Percentiles rank a stretch among this genome's conserved stretches.
Conservation (phyloP, 2,888 invertebrate species). For the Chesias legatella region DNA sequence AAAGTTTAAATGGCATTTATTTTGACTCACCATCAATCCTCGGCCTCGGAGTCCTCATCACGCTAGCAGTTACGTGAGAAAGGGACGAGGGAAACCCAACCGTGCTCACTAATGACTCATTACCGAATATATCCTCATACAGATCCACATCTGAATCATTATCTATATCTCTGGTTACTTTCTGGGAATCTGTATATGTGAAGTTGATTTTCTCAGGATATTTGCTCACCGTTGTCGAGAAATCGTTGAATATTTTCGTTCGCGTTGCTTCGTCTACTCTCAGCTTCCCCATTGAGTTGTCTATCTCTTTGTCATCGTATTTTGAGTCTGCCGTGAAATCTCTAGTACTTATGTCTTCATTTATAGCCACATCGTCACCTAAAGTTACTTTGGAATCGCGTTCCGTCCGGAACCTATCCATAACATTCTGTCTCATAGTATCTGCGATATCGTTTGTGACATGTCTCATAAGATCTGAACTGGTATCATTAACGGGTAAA, state of each 20-base stretch:
- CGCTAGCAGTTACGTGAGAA: conserved; percentile 12
- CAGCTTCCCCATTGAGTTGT: conserved; percentile 59
- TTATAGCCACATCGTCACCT: neutral
- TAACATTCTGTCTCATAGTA: conserved; percentile 37
- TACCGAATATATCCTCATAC: conserved; percentile 15
- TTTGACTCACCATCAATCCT: conserved; percentile 24
- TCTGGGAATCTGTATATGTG: conserved; percentile 8
- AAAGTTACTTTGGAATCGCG: conserved; percentile 1
- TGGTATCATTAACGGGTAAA: conserved; percentile 7
- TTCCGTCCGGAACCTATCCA: conserved; percentile 57
- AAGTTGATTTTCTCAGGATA: conserved; percentile 24
- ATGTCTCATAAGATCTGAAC: conserved; percentile 1
- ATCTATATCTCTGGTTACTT: conserved; percentile 6
- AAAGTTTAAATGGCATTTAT: neutral
- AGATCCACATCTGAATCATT: conserved; percentile 6
- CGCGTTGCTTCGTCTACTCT: conserved; percentile 61
- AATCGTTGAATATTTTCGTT: conserved; percentile 64
- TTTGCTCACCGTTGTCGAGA: conserved; percentile 63
- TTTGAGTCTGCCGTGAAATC: conserved; percentile 8
- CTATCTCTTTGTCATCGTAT: conserved; percentile 23
- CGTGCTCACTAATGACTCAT: conserved; percentile 14
- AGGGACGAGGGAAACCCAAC: conserved; percentile 11
- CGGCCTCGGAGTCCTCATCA: conserved; percentile 19
- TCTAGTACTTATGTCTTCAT: neutral
- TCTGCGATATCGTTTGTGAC: conserved; percentile 6